phyloP scores from a whole-genome alignment of 2,797 vertebrate species.

The Helicolenus hilgendorfi region DNA sequence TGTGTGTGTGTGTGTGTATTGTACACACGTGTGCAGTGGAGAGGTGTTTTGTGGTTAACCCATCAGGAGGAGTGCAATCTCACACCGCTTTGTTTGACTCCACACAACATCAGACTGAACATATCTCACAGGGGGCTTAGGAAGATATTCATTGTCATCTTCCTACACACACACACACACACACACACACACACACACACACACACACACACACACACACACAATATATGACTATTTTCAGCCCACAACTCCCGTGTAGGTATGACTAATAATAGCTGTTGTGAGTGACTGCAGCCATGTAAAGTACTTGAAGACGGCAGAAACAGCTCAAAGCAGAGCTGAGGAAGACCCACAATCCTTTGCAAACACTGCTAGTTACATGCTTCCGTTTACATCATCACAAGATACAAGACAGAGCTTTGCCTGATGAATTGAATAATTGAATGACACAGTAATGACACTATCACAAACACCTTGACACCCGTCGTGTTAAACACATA shows the following conservation, averaged over 20 bases:
- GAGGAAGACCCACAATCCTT: not conserved
- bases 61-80: not conserved
- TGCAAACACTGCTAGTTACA: not conserved
- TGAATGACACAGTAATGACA: not conserved
- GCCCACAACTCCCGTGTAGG: not conserved
- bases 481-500: rapidly evolving
- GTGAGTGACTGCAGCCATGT: not conserved
- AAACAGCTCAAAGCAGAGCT: not conserved
- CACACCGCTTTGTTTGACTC: not conserved
- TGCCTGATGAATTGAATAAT: not conserved
- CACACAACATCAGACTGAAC: not conserved
- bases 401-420: not conserved
- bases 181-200: not conserved
- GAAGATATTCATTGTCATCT: not conserved
- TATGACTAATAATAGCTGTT: too few relatives aligned
- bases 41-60: conserved; percentile 33
- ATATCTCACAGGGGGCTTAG: not conserved
- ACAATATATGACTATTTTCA: not conserved
- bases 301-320: not conserved
- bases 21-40: not conserved
- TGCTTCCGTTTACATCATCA: not conserved
- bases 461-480: not conserved
- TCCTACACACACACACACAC: not conserved
- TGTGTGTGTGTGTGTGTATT: not conserved
- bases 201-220: too few relatives aligned